Evolutionary conservation across 2,113 vertebrate genomes (phyloP), one percentile per base, ranked within the genome.

Genomic region (Thinocorus orbignyianus): DNA sequence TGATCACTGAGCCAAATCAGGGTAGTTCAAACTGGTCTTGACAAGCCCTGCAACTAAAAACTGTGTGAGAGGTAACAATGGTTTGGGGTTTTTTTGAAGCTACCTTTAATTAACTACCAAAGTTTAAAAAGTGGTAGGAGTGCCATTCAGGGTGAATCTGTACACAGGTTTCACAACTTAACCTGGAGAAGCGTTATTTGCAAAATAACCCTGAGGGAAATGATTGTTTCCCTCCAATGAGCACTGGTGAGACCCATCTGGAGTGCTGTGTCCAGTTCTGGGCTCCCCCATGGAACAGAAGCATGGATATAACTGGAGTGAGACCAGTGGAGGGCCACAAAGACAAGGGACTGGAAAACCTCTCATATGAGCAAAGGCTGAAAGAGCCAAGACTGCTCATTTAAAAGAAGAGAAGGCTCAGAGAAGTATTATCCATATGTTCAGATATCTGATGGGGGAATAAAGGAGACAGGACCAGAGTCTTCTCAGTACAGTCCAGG

Each of bases 81-180:
- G 1, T 44, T 44, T 44, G 15, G 41, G 41, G 41, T 19, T 19
- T 19, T 86, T 66, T 66, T 49, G 10, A 66, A 93, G 13, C 6
- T 48, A 17, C 26, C 15, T 86, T n/a, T 46, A 24, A 33, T 19
- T 48, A 82, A 39, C 7, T 12, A 70, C 12, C 7, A 54, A 52
- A n/a, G 83, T 28, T 14, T 23, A 0, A n/a, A 49, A 72, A 26
- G 9, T 8, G 0, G 0, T 5, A 1, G 7, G 28, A 73, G 11
- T 42, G 13, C 7, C 9, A 52, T 60, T 61, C 4, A 17, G 11
- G 10, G 10, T 57, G 46, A 48, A 30, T 18, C 7, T 41, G 4
- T 9, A 46, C 6, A 20, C 2, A 8, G 6, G 20, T 16, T 51
- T 73, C 30, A 64, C 14, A 60, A 62, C 39, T 37, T 60, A 64